A percentile compares a stretch with the other conserved stretches of the same genome.
These are phyloP conservation scores for Indicator indicator DNA, from an alignment of 2,113 vertebrate species.

Conservation along the genomic window DNA sequence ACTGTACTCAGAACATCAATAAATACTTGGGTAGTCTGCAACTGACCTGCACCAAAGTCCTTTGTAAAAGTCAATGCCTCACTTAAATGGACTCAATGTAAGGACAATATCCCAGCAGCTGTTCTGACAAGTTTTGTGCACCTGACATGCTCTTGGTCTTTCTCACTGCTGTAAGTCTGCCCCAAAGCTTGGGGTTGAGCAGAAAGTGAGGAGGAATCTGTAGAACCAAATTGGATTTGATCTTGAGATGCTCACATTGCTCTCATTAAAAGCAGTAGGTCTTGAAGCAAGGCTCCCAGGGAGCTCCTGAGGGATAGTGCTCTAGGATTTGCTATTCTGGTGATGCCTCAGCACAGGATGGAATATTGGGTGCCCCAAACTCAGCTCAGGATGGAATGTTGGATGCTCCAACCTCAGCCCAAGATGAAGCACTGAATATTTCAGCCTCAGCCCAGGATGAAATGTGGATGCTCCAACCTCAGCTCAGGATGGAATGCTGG, in stretches of 20 bases:
- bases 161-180: background rate
- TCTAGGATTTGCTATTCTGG: background rate
- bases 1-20: slow-evolving; percentile 49
- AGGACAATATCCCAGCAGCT: background rate
- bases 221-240: background rate
- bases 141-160: background rate
- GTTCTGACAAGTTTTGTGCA: background rate
- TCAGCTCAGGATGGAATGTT: background rate
- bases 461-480: background rate
- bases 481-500: too few species aligned
- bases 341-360: background rate
- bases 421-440: background rate
- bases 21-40: slow-evolving; percentile 47
- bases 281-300: background rate
- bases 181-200: background rate
- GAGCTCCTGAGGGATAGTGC: background rate
- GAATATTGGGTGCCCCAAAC: background rate
- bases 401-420: background rate
- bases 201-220: background rate
- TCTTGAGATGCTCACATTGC: slow-evolving; percentile 7
- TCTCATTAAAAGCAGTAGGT: background rate
- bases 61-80: background rate
- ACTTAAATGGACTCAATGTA: slow-evolving; percentile 29
- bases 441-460: background rate
- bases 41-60: background rate